A percentile compares a stretch with the other conserved stretches of the same genome.
phyloP scores from a whole-genome alignment of 1,140 invertebrate genomes.

The Eriosoma lanigerum region DNA sequence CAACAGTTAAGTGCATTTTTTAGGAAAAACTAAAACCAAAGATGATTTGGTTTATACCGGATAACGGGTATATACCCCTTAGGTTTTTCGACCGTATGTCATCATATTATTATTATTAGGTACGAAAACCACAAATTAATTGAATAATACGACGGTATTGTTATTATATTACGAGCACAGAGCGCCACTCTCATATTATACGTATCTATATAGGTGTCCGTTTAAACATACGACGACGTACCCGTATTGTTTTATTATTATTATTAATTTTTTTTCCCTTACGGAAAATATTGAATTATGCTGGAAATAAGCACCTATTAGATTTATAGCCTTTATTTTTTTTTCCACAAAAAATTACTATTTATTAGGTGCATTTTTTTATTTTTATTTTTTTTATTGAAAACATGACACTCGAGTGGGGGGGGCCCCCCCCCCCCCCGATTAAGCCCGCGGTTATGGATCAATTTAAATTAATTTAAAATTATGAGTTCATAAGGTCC shows the following conservation, averaged over 20 bases:
- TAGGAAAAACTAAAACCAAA: no score
- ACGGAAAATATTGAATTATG: slow-evolving; percentile 4
- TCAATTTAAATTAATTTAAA: slow-evolving; percentile 41
- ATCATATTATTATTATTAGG: slow-evolving; percentile 28
- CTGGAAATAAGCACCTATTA: not conserved
- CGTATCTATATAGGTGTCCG: not conserved
- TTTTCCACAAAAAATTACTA: slow-evolving; percentile 33
- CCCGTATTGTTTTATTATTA: slow-evolving; percentile 27
- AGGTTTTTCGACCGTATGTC: slow-evolving; percentile 15
- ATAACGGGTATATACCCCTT: not conserved
- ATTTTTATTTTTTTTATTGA: slow-evolving; percentile 32
- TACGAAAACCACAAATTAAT: slow-evolving; percentile 47
- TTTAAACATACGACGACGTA: not conserved
- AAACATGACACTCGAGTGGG: slow-evolving; percentile 5
- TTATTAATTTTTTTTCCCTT: not conserved
- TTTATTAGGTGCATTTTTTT: not conserved
- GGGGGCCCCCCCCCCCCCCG: no score
- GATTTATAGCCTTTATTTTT: slow-evolving; percentile 38
- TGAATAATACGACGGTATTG: slow-evolving; percentile 14
- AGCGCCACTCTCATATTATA: no score
- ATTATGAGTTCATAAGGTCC: slow-evolving; percentile 29
- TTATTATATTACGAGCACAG: slow-evolving; percentile 38
- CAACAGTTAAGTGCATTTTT: slow-evolving; percentile 10
- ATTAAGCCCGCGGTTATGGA: slow-evolving; percentile 19
- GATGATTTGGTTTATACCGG: not conserved